A percentile compares a stretch with the other conserved stretches of the same genome.
phyloP scores from a whole-genome alignment of 2,888 invertebrate genomes.

The Polyommatus iphigenia region DNA sequence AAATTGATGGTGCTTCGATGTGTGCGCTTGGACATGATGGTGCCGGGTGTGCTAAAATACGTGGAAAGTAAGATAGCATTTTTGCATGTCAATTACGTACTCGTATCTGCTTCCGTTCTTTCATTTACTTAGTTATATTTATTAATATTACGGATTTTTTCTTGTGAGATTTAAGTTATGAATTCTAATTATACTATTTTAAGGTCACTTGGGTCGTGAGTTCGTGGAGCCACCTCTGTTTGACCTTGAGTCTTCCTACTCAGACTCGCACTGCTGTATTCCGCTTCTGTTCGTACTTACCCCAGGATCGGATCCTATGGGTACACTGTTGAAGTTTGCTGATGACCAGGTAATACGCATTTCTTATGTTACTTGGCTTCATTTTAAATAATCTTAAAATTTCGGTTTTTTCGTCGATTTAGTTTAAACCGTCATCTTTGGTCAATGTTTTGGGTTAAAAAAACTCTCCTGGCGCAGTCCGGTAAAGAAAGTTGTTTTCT shows the following conservation, averaged over 20 bases:
- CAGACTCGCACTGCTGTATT: conserved; percentile 92
- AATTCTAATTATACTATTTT: conserved; percentile 32
- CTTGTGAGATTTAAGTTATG: not conserved
- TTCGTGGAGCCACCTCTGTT: conserved; percentile 96
- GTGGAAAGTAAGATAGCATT: conserved; percentile 75
- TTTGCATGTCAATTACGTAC: not conserved
- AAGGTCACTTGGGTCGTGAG: conserved; percentile 85
- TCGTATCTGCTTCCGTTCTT: not conserved
- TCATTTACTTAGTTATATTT: not conserved
- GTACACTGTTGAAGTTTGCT: conserved; percentile 92
- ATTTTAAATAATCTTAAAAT: too few species aligned
- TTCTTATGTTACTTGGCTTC: not conserved
- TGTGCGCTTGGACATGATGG: conserved; percentile 93
- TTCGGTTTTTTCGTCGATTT: too few species aligned
- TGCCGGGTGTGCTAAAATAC: conserved; percentile 87
- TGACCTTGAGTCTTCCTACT: conserved; percentile 90
- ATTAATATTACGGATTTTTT: not conserved
- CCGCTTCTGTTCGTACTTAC: conserved; percentile 95
- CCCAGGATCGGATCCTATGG: conserved; percentile 96
- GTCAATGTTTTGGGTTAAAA: too few species aligned
- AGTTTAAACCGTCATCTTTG: too few species aligned
- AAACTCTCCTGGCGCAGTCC: too few species aligned
- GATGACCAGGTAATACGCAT: conserved; percentile 85
- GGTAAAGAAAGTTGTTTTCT: conserved; percentile 32
- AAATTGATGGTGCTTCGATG: conserved; percentile 89